Conservation (phyloP, 2,113 vertebrate species). For the Collichthys lucidus region DNA sequence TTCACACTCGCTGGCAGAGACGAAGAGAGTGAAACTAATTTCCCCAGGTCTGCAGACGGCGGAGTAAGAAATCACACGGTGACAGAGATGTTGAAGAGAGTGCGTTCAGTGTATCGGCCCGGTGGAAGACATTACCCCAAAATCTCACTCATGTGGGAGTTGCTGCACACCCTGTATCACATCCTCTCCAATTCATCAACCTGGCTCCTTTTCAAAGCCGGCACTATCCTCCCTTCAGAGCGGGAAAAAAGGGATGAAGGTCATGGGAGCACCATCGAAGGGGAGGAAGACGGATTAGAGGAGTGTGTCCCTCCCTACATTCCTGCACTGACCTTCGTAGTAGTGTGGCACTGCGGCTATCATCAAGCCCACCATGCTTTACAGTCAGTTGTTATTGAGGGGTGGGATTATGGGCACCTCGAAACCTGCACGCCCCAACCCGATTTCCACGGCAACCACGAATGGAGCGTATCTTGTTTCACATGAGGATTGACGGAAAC, state of each 20-base stretch:
- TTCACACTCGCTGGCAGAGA: slow-evolving; percentile 59
- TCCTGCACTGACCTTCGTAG: slow-evolving; percentile 72
- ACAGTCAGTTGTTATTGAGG: slow-evolving; percentile 42
- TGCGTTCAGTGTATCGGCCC: slow-evolving; percentile 13
- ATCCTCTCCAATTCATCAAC: slow-evolving; percentile 77
- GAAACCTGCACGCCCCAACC: slow-evolving; percentile 61
- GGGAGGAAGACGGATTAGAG: slow-evolving; percentile 70
- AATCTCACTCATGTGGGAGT: slow-evolving; percentile 71
- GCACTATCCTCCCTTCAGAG: slow-evolving; percentile 37
- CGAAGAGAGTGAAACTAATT: slow-evolving; percentile 69
- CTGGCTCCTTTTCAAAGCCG: slow-evolving; percentile 73
- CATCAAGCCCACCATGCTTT: slow-evolving; percentile 72
- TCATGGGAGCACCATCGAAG: slow-evolving; percentile 59
- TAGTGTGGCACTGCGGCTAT: slow-evolving; percentile 65
- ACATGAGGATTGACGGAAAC: slow-evolving; percentile 51
- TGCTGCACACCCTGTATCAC: slow-evolving; percentile 60
- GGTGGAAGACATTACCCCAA: slow-evolving; percentile 40
- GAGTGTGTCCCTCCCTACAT: slow-evolving; percentile 74
- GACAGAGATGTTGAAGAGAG: slow-evolving; percentile 52
- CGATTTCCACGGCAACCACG: slow-evolving; percentile 34
- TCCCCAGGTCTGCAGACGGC: slow-evolving; percentile 39
- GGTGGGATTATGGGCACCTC: slow-evolving; percentile 49
- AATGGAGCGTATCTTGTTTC: slow-evolving; percentile 64
- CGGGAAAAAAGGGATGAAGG: slow-evolving; percentile 68
- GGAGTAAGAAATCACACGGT: slow-evolving; percentile 68